Percentiles rank a stretch among this genome's conserved stretches.
Evolutionary conservation across 2,888 invertebrate genomes (phyloP).

Genomic region (Mimas tiliae): DNA sequence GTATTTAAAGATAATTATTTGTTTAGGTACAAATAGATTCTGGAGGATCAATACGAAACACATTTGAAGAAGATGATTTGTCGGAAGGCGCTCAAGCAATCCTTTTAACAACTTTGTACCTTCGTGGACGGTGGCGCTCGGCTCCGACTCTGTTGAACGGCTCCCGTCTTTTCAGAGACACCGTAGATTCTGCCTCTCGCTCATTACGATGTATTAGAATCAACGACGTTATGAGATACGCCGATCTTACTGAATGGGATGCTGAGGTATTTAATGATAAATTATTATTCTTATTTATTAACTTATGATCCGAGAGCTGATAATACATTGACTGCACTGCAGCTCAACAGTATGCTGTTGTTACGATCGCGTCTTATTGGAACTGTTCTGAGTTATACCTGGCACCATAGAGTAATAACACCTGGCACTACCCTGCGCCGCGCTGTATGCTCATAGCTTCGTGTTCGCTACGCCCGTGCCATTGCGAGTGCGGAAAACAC

Average conservation of each 20-base stretch:
- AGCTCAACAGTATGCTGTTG: no score
- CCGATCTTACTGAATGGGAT: conserved; percentile 63
- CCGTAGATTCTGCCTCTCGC: conserved; percentile 46
- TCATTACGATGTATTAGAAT: conserved; percentile 70
- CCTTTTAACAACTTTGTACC: conserved; percentile 63
- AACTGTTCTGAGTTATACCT: no score
- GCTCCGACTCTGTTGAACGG: conserved; percentile 77
- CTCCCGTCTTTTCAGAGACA: conserved; percentile 59
- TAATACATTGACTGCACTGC: background rate
- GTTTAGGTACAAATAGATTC: conserved; percentile 67
- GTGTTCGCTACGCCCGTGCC: no score
- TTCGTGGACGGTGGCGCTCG: conserved; percentile 73
- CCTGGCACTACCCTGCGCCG: no score
- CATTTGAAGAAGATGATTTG: conserved; percentile 73
- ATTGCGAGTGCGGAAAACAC: no score
- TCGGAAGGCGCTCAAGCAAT: conserved; percentile 57
- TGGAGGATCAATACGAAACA: conserved; percentile 67
- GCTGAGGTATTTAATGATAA: conserved; percentile 58
- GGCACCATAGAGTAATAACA: no score
- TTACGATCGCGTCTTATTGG: no score
- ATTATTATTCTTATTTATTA: background rate
- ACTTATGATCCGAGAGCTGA: no score
- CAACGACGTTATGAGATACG: conserved; percentile 74
- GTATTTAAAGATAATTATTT: conserved; percentile 1
- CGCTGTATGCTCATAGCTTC: no score